These are phyloP conservation scores for Ectropis crepuscularia DNA, from an alignment of 2,888 invertebrate genomes.

Conservation along the genomic window DNA sequence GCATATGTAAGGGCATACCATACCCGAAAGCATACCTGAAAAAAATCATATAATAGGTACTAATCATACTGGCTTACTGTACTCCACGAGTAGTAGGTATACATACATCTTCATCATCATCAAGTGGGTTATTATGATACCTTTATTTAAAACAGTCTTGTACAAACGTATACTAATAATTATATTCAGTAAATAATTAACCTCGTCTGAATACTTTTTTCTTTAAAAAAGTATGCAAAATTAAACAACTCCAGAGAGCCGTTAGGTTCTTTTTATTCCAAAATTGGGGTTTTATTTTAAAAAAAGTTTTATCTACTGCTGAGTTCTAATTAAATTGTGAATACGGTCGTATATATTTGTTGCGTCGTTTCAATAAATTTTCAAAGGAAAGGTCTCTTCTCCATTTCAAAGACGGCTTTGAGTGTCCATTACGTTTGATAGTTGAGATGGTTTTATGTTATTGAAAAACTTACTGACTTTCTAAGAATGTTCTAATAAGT, in stretches of 20 bases:
- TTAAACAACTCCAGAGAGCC: neutral
- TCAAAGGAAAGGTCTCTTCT: slow-evolving; percentile 12
- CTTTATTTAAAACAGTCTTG: no score
- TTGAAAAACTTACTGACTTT: slow-evolving; percentile 17
- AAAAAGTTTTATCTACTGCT: slow-evolving; percentile 2
- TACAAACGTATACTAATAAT: no score
- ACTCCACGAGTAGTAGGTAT: neutral
- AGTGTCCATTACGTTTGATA: slow-evolving; percentile 23
- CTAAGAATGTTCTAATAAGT: neutral
- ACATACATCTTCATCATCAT: no score
- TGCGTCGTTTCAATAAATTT: slow-evolving; percentile 20
- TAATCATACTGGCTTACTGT: no score
- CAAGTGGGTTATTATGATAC: no score
- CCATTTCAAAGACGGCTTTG: slow-evolving; percentile 22
- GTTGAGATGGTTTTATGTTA: slow-evolving; percentile 15
- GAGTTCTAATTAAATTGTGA: slow-evolving; percentile 28
- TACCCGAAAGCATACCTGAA: no score
- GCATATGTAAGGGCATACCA: no score
- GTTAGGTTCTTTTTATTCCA: slow-evolving; percentile 1
- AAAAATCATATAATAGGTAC: no score
- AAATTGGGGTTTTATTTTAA: neutral
- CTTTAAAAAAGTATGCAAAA: no score
- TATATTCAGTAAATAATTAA: no score
- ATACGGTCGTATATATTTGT: slow-evolving; percentile 10
- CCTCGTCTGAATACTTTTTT: no score